Conservation (phyloP, 2,797 vertebrate species). For the Arrhamphus sclerolepis region DNA sequence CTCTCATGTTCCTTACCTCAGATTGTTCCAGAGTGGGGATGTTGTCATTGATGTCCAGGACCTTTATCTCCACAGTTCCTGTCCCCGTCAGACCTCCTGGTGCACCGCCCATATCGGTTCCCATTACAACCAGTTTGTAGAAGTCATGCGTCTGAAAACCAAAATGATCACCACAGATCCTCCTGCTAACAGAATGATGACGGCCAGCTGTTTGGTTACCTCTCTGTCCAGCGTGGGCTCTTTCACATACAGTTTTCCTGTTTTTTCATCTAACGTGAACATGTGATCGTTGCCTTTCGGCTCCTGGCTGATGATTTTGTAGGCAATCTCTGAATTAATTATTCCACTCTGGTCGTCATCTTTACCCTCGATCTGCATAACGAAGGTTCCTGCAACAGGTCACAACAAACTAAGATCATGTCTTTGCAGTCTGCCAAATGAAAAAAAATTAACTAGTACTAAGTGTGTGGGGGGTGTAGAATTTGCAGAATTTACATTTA, state of each 20-base stretch:
- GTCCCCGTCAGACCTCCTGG: conserved; percentile 70
- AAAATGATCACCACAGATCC: too few species aligned
- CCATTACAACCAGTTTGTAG: conserved; percentile 85
- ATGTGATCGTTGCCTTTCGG: conserved; percentile 64
- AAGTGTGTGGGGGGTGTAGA: too few species aligned
- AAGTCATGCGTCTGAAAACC: conserved; percentile 68
- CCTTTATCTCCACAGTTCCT: conserved; percentile 83
- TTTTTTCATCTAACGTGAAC: conserved; percentile 82
- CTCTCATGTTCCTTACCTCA: conserved; percentile 67
- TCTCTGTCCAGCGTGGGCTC: conserved; percentile 88
- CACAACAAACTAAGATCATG: conserved; percentile 12
- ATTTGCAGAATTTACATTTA: too few species aligned
- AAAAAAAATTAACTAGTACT: too few species aligned
- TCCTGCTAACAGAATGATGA: too few species aligned
- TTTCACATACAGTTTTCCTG: conserved; percentile 84
- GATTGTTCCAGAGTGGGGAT: conserved; percentile 81
- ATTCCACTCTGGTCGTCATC: conserved; percentile 86
- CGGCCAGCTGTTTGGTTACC: too few species aligned
- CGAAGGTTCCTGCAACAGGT: conserved; percentile 79
- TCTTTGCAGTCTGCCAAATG: too few species aligned
- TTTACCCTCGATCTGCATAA: conserved; percentile 85
- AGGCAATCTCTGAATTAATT: conserved; percentile 84
- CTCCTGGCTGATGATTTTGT: conserved; percentile 85
- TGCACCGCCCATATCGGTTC: conserved; percentile 80
- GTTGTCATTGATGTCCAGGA: conserved; percentile 95